Base-by-base conservation (phyloP, 2,113 vertebrate genomes). In the Sander vitreus region DNA sequence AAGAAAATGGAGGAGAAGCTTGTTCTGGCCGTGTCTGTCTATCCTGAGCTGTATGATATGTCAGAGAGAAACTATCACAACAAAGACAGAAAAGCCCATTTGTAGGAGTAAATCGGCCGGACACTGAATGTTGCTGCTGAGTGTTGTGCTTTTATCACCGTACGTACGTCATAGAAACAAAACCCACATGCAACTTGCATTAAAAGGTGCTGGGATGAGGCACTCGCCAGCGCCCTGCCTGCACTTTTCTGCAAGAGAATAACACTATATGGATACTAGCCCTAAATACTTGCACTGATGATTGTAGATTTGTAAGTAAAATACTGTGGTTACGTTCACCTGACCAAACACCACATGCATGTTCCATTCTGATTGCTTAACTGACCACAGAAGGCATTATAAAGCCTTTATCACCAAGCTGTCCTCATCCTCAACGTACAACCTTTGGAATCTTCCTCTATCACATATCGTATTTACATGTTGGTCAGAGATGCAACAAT, bases 401-500 rank as follows among this genome's bases (percentile, higher is more conserved):
- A 16, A 50, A 51, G 50, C 25, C 21, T 73, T 25, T 3, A 23
- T 67, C 45, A 19, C 68, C 45, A 2, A 30, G 18, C n/a, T 51
- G 47, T 25, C 50, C 39, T 43, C 45, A 30, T 59, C 60, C 30
- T 66, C 53, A 11, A 50, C 19, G 5, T 53, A 2, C 58, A 45
- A 6, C 53, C 54, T 68, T 57, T 59, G 10, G 18, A 16, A 19
- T 21, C 53, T 54, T 77, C 50, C 25, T 76, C 11, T 62, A 7
- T 60, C 60, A 66, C 57, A 54, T 33, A 48, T 71, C 62, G 45
- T 33, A 53, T 74, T 76, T 83, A 36, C 60, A 76, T 81, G 23
- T 33, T 47, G 68, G 36, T 19, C 25, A 45, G 19, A 58, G 10
- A 30, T 59, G 23, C 23, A 21, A 57, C 6, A 16, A 14, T 58